Conservation (phyloP, 2,888 invertebrate species). For the Pyrrhia umbra region DNA sequence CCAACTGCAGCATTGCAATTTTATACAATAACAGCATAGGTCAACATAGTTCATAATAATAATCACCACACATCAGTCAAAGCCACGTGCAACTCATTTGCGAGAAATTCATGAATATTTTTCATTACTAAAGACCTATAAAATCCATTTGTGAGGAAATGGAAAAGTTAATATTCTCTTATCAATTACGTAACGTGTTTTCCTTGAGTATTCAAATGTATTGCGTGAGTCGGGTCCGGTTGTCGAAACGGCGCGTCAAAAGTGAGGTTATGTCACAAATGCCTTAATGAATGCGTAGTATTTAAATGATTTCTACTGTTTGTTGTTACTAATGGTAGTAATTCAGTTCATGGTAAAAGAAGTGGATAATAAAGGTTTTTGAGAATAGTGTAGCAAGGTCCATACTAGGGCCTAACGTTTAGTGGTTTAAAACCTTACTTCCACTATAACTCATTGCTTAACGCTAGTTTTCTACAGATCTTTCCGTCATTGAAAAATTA, state of each 20-base stretch:
- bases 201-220: conserved; percentile 73
- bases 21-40: conserved; percentile 19
- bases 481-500: too few species aligned
- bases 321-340: conserved; percentile 53
- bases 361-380: conserved; percentile 27
- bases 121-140: conserved; percentile 43
- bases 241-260: conserved; percentile 63
- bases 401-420: conserved; percentile 5
- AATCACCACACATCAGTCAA: neutral
- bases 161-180: conserved; percentile 58
- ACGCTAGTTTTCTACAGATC: too few species aligned
- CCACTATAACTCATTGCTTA: too few species aligned
- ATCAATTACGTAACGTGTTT: conserved; percentile 71
- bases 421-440: neutral
- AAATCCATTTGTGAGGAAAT: conserved; percentile 57
- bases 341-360: conserved; percentile 50
- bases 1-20: conserved; percentile 28
- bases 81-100: conserved; percentile 6
- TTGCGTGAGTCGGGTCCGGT: conserved; percentile 67
- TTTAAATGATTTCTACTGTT: conserved; percentile 66
- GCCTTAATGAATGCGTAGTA: conserved; percentile 63
- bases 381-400: conserved; percentile 12
- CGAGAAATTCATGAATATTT: conserved; percentile 26
- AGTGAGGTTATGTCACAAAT: conserved; percentile 65
- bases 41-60: conserved; percentile 11